Percentiles rank a stretch among this genome's conserved stretches.
Evolutionary conservation across 2,888 invertebrate species (phyloP).

Genomic region (Heliconius erato): DNA sequence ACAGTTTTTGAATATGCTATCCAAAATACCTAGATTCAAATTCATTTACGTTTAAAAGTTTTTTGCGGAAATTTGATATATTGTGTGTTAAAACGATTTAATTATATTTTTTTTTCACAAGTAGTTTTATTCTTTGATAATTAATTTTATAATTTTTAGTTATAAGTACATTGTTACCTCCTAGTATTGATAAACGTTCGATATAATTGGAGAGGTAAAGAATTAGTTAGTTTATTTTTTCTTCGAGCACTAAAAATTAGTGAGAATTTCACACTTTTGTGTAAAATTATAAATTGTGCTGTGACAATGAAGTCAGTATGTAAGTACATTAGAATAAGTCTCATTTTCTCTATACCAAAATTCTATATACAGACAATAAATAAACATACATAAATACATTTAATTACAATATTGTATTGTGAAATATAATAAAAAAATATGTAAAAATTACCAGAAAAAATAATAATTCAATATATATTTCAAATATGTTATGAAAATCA

Average conservation of each 20-base stretch:
- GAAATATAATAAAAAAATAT: slow-evolving; percentile 32
- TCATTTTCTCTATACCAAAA: slow-evolving; percentile 73
- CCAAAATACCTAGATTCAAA: neutral
- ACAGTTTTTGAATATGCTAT: neutral
- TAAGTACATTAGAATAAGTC: slow-evolving; percentile 75
- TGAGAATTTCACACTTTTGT: slow-evolving; percentile 57
- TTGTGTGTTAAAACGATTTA: no score
- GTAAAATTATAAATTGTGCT: slow-evolving; percentile 76
- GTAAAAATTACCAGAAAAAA: neutral
- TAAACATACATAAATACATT: slow-evolving; percentile 22
- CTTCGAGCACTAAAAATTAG: slow-evolving; percentile 52
- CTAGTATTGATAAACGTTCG: slow-evolving; percentile 46
- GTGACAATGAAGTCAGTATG: slow-evolving; percentile 84
- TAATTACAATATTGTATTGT: slow-evolving; percentile 30
- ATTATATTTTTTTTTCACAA: neutral
- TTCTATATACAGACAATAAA: slow-evolving; percentile 75
- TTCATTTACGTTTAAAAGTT: neutral
- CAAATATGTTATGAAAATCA: neutral
- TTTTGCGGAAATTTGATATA: no score
- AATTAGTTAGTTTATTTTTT: slow-evolving; percentile 36
- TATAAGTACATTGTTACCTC: slow-evolving; percentile 39
- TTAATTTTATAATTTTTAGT: neutral
- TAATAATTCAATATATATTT: neutral
- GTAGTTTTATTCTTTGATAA: slow-evolving; percentile 4
- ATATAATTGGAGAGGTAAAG: slow-evolving; percentile 36